Conservation (phyloP, 2,113 vertebrate genomes). For the Bagarius yarrelli region DNA sequence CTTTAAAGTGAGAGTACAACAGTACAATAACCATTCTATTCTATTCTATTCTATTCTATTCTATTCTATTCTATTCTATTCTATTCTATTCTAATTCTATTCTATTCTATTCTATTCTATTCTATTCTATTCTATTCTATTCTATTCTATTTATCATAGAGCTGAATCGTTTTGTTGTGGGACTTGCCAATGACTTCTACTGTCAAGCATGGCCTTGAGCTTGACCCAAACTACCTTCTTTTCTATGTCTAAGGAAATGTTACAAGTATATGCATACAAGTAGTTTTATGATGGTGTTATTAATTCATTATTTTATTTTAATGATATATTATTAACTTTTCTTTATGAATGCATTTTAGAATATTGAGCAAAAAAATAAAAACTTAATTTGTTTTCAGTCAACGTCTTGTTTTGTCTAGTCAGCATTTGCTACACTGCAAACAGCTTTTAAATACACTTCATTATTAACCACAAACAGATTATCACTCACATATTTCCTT, state of each 20-base stretch:
- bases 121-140: too few species aligned
- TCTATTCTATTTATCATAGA: background rate
- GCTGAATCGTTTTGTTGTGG: background rate
- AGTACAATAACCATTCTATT: too few species aligned
- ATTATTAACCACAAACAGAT: background rate
- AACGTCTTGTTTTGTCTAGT: background rate
- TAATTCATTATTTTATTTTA: too few species aligned
- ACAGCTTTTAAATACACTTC: background rate
- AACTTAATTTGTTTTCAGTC: background rate
- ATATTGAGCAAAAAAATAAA: background rate
- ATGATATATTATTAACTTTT: too few species aligned
- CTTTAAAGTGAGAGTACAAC: too few species aligned
- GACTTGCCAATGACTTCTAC: background rate
- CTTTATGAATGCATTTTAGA: background rate
- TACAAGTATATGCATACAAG: background rate
- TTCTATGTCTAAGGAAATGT: background rate
- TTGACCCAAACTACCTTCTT: background rate
- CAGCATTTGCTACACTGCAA: background rate
- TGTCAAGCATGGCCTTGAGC: background rate
- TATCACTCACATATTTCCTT: background rate
- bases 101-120: too few species aligned
- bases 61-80: too few species aligned
- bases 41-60: too few species aligned
- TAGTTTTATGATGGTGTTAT: too few species aligned
- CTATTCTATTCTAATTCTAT: too few species aligned